Percentiles rank a stretch among this genome's conserved stretches.
These are phyloP conservation scores for Cryptoblepharus egeriae DNA, from an alignment of 2,797 vertebrate genomes.

Conservation along the genomic window DNA sequence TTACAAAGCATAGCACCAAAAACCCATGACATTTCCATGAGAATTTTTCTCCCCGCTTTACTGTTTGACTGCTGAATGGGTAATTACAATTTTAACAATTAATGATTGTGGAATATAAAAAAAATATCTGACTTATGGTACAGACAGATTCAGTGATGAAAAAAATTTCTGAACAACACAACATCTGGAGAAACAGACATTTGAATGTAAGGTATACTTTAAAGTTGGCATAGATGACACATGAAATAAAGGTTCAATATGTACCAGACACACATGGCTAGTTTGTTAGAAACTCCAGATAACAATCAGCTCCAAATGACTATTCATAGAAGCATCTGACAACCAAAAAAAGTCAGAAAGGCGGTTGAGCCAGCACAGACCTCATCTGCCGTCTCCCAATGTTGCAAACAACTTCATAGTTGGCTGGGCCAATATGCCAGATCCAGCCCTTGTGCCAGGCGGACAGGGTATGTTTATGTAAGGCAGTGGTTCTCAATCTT, in stretches of 20 bases:
- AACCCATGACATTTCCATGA: constrained; percentile 42
- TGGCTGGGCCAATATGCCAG: no score
- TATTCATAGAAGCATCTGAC: background rate
- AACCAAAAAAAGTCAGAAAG: background rate
- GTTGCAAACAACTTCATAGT: no score
- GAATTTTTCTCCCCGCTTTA: constrained; percentile 35
- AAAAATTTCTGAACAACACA: background rate
- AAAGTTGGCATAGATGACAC: background rate
- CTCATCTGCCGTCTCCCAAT: no score
- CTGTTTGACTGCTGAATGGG: constrained; percentile 28
- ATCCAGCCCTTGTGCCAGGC: no score
- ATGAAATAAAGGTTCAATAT: background rate
- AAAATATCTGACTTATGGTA: background rate
- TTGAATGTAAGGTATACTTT: background rate
- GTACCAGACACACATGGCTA: background rate
- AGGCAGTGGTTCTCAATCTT: no score
- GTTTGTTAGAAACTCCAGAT: background rate
- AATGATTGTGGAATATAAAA: constrained; percentile 46
- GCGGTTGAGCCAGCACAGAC: no score
- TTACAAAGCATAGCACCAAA: constrained; percentile 52
- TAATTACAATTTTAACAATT: constrained; percentile 54
- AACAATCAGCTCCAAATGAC: background rate
- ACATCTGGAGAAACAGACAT: background rate
- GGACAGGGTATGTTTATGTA: no score
- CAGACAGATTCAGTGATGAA: background rate